These are phyloP conservation scores for Cheirogaleus medius DNA, from an alignment of 2,113 vertebrate genomes.

Conservation along the genomic window DNA sequence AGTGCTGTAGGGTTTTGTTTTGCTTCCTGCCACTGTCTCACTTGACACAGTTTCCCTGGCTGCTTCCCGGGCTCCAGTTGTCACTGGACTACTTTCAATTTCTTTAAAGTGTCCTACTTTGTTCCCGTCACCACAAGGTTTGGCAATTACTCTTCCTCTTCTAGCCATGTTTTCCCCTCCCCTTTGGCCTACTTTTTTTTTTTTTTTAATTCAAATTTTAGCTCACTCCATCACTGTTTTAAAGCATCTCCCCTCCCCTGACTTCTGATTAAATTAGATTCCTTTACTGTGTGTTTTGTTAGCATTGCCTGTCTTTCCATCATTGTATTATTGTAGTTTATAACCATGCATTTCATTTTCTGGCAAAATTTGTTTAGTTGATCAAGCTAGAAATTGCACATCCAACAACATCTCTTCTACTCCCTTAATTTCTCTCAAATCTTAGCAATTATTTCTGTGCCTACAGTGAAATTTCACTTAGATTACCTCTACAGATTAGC, in stretches of 20 bases:
- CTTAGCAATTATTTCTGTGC: not conserved
- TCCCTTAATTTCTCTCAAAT: not conserved
- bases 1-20: not conserved
- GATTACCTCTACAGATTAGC: not conserved
- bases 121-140: not conserved
- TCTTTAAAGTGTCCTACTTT: not conserved
- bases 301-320: not conserved
- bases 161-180: not conserved
- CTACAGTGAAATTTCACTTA: not conserved
- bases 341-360: not conserved
- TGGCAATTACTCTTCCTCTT: not conserved
- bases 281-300: not conserved
- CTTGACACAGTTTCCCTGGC: not conserved
- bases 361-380: not conserved
- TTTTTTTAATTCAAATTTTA: conserved; percentile 1
- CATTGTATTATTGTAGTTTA: not conserved
- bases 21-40: not conserved
- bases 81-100: not conserved
- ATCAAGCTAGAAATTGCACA: not conserved
- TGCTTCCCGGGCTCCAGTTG: not conserved
- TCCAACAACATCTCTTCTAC: not conserved
- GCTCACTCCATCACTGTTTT: not conserved
- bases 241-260: not conserved
- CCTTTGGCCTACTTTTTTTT: not conserved
- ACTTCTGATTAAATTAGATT: not conserved